phyloP scores from a whole-genome alignment of 2,113 vertebrate species.

The Anas platyrhynchos region DNA sequence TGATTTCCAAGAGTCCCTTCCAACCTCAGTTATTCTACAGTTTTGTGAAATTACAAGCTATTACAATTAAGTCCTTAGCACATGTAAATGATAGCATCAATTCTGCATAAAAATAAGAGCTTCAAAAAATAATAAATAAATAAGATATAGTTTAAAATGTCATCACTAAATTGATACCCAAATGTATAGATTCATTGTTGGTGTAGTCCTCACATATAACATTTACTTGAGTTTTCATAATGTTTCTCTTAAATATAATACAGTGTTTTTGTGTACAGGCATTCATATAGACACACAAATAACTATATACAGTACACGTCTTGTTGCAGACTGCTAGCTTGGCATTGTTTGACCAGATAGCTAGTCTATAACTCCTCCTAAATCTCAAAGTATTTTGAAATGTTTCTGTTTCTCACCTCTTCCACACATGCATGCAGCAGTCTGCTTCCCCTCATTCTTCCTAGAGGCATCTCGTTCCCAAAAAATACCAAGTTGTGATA shows the following conservation, averaged over 20 bases:
- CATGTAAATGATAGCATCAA: not conserved
- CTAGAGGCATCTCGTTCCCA: not conserved
- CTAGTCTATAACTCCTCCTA: not conserved
- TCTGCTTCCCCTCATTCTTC: not conserved
- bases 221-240: not conserved
- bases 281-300: not conserved
- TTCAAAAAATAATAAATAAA: not conserved
- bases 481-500: not conserved
- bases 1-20: not conserved
- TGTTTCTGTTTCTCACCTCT: not conserved
- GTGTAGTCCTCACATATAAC: not conserved
- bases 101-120: not conserved
- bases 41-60: not conserved
- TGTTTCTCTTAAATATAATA: not conserved
- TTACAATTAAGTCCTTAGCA: not conserved
- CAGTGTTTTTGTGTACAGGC: not conserved
- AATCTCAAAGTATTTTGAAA: not conserved
- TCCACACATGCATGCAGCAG: not conserved
- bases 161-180: not conserved
- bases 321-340: not conserved
- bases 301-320: not conserved
- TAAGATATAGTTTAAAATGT: not conserved
- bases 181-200: not conserved
- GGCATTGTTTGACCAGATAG: not conserved
- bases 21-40: not conserved